A percentile compares a stretch with the other conserved stretches of the same genome.
Evolutionary conservation across 2,888 invertebrate species (phyloP).

Genomic region (Gymnoscelis rufifasciata): DNA sequence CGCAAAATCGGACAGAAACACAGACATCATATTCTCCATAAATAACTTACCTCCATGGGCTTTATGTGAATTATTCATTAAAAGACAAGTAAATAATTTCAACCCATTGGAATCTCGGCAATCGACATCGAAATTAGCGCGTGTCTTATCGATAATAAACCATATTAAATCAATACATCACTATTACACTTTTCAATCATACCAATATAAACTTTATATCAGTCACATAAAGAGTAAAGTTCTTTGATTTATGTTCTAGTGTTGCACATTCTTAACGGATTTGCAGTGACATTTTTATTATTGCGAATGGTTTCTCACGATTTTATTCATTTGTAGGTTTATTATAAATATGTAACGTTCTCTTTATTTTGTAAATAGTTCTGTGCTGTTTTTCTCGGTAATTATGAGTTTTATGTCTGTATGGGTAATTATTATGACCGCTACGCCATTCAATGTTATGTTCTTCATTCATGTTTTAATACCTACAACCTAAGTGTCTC

Average conservation of each 20-base stretch:
- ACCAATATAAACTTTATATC: slow-evolving; percentile 32
- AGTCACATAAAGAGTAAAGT: slow-evolving; percentile 6
- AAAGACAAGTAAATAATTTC: slow-evolving; percentile 8
- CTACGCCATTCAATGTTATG: too few species aligned
- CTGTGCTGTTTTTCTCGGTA: neutral
- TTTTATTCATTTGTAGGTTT: slow-evolving; percentile 25
- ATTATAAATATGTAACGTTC: slow-evolving; percentile 29
- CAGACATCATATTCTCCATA: neutral
- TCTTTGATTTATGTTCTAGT: neutral
- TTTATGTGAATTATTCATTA: too few species aligned
- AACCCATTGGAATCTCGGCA: slow-evolving; percentile 21
- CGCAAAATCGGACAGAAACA: too few species aligned
- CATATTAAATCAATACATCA: slow-evolving; percentile 50
- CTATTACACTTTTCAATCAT: slow-evolving; percentile 25
- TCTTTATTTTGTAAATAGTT: slow-evolving; percentile 13
- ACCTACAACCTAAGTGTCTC: too few species aligned
- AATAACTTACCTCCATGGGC: slow-evolving; percentile 2
- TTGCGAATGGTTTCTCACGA: slow-evolving; percentile 66
- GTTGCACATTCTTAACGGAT: slow-evolving; percentile 40
- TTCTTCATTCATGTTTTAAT: too few species aligned
- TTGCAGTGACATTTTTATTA: slow-evolving; percentile 62
- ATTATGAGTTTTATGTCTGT: too few species aligned
- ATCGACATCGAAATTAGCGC: slow-evolving; percentile 51
- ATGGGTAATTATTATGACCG: too few species aligned
- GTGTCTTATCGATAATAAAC: slow-evolving; percentile 65